Conservation (phyloP, 2,888 invertebrate genomes). For the Drosophila longiperda region DNA sequence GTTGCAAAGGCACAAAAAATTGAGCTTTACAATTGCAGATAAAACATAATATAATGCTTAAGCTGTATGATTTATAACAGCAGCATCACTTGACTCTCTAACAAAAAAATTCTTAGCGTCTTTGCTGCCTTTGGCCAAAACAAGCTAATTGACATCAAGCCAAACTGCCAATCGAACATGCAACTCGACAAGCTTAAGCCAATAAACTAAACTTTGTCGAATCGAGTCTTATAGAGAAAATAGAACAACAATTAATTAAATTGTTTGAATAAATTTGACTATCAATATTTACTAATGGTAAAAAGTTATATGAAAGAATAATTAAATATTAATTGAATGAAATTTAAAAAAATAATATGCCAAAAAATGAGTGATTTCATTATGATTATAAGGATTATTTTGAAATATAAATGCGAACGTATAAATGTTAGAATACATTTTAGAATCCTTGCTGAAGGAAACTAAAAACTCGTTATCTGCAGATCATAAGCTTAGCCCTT, state of each 20-base stretch:
- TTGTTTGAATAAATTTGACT: slow-evolving; percentile 13
- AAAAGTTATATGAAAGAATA: not conserved
- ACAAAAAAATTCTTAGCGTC: slow-evolving; percentile 24
- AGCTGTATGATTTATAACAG: slow-evolving; percentile 44
- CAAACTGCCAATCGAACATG: slow-evolving; percentile 48
- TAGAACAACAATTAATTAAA: not conserved
- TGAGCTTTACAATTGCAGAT: slow-evolving; percentile 20
- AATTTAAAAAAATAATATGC: not conserved
- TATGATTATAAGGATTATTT: not conserved
- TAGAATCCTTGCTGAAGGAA: not conserved
- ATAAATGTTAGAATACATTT: not conserved
- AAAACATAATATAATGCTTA: slow-evolving; percentile 11
- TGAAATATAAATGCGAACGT: not conserved
- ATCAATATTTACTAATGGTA: not conserved
- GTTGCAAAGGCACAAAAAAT: slow-evolving; percentile 18
- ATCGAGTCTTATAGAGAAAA: slow-evolving; percentile 37
- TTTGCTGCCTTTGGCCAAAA: slow-evolving; percentile 54
- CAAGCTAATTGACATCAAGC: slow-evolving; percentile 67
- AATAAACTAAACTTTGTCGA: slow-evolving; percentile 62
- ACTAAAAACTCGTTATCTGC: not conserved
- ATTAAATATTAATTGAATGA: not conserved
- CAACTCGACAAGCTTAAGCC: slow-evolving; percentile 58
- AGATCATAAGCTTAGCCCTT: not conserved
- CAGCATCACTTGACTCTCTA: slow-evolving; percentile 9
- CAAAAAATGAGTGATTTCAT: not conserved